A percentile compares a stretch with the other conserved stretches of the same genome.
Evolutionary conservation across 2,888 invertebrate genomes (phyloP).

Genomic region (Polyommatus iphigenia): DNA sequence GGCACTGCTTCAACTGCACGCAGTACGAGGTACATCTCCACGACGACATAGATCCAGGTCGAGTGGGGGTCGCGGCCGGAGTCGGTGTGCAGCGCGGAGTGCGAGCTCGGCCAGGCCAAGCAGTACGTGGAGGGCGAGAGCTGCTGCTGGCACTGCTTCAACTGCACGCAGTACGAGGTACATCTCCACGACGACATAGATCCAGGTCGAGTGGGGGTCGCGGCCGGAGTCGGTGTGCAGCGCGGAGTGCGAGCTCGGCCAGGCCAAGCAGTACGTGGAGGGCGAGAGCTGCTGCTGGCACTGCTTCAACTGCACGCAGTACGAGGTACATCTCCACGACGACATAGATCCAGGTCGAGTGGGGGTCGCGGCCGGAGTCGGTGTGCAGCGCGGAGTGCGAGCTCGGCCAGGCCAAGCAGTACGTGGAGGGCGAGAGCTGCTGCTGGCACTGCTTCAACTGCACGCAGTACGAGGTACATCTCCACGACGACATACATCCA

Average conservation of each 20-base stretch:
- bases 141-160: constrained; percentile 94
- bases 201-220: constrained; percentile 90
- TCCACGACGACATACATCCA: too few species aligned
- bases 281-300: constrained; percentile 95
- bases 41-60: background rate
- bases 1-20: constrained; percentile 94
- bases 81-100: constrained; percentile 92
- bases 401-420: constrained; percentile 90
- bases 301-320: constrained; percentile 92
- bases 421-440: constrained; percentile 92
- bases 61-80: constrained; percentile 80
- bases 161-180: constrained; percentile 93
- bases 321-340: too few species aligned
- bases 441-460: constrained; percentile 96
- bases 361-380: constrained; percentile 88
- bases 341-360: constrained; percentile 92
- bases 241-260: constrained; percentile 88
- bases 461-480: constrained; percentile 92
- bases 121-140: constrained; percentile 92
- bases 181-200: too few species aligned
- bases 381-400: constrained; percentile 92
- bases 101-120: constrained; percentile 90
- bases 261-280: constrained; percentile 92
- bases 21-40: constrained; percentile 86
- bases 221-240: constrained; percentile 92